These are phyloP conservation scores for Phalloptychus januarius DNA, from an alignment of 2,797 vertebrate species.

Conservation along the genomic window DNA sequence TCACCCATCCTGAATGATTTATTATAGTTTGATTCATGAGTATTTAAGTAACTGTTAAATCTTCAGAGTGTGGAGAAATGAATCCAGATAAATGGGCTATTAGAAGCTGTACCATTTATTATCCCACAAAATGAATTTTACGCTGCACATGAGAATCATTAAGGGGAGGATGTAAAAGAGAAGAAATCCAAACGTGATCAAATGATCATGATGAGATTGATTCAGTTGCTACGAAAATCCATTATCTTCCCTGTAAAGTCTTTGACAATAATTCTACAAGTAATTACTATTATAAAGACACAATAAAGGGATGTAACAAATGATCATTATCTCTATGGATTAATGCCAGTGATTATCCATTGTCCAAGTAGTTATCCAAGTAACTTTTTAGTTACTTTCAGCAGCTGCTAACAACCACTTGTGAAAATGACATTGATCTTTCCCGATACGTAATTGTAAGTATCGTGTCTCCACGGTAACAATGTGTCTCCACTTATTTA, in stretches of 20 bases:
- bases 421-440: no score
- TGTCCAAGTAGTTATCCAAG: no score
- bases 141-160: neutral
- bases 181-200: neutral
- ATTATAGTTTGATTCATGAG: slow-evolving; percentile 36
- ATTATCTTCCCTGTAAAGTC: neutral
- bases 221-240: neutral
- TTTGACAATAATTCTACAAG: no score
- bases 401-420: no score
- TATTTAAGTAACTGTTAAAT: slow-evolving; percentile 30
- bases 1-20: slow-evolving; percentile 22
- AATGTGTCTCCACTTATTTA: no score
- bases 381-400: no score
- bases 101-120: slow-evolving; percentile 46
- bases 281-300: no score
- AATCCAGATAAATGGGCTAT: slow-evolving; percentile 65
- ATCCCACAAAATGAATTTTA: slow-evolving; percentile 40
- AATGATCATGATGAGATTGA: neutral
- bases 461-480: no score
- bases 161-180: slow-evolving; percentile 1
- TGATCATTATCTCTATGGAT: neutral
- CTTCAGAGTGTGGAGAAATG: slow-evolving; percentile 61
- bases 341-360: no score
- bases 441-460: no score
- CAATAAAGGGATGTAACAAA: neutral